Evolutionary conservation across 2,797 vertebrate genomes (phyloP), one percentile per base, ranked within the genome.

Genomic region (Crenichthys baileyi): DNA sequence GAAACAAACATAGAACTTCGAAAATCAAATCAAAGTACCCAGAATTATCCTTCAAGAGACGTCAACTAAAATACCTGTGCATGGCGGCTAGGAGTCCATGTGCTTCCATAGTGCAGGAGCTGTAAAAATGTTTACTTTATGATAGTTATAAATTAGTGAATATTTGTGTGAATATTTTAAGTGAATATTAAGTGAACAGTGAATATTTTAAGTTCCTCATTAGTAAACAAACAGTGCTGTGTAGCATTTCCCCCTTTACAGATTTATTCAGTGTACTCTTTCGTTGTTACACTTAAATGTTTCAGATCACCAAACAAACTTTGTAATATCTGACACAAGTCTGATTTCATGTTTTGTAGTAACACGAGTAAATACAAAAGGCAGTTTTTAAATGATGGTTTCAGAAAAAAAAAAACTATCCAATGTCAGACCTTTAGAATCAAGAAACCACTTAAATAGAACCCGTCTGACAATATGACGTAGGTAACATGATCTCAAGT

Each of bases 51-150:
- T 81, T 73, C 63, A 68, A 60, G 15, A 4, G n/a, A 67, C 60
- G 41, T 63, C 22, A 31, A 55, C 65, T 48, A 31, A 65, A 51
- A 53, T 7, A 31, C 58, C 55, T 55, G 2, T 81, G 82, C 84
- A 88, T 77, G 78, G 76, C 78, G 51, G 75, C 82, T 87, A 82
- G 82, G 72, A 15, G 70, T 53, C 36, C 29, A 31, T 22, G 46
- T 41, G 61, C 79, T 51, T 4, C 22, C 39, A 29, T 31, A 39
- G 50, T 15, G 24, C 4, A 4, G 2, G 22, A 53, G 61, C 48
- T 75, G 26, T 65, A 18, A 76, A 67, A 18, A 24, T 41, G 20
- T 41, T 67, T 41, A 16, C 50, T 7, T 7, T 55, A 24, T 67
- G 36, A 22, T 0, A 6, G 63, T 26, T 8, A 8, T 36, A 36